Percentiles rank a stretch among this genome's conserved stretches.
These are phyloP conservation scores for Brachyhypopomus gauderio DNA, from an alignment of 2,113 vertebrate species.

Conservation along the genomic window DNA sequence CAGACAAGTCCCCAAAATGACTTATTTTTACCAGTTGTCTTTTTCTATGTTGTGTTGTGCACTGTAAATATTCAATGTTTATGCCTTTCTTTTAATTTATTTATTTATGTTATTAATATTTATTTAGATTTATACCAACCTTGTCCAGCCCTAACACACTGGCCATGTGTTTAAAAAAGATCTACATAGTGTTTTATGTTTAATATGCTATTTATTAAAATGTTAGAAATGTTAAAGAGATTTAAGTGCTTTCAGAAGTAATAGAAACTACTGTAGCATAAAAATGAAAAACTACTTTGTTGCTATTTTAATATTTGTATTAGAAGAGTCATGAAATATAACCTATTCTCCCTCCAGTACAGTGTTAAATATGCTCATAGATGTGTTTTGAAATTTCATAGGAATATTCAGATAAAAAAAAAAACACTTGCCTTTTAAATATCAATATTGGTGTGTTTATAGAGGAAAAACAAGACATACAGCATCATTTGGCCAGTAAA, in stretches of 20 bases:
- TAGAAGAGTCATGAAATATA: neutral
- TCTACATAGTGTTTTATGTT: conserved; percentile 62
- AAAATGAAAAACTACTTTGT: neutral
- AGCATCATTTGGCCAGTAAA: conserved; percentile 40
- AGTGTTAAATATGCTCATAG: conserved; percentile 38
- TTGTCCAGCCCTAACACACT: conserved; percentile 59
- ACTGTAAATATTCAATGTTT: conserved; percentile 72
- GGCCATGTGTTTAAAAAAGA: conserved; percentile 61
- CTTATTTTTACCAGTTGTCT: conserved; percentile 50
- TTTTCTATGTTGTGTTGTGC: conserved; percentile 43
- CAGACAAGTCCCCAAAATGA: conserved; percentile 57
- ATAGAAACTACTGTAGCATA: too few species aligned
- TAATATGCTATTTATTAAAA: conserved; percentile 73
- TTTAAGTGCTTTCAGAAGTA: neutral
- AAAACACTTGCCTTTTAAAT: conserved; percentile 8
- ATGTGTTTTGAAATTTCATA: conserved; percentile 6
- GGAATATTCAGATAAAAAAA: conserved; percentile 11
- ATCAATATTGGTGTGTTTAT: neutral
- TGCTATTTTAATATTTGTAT: neutral
- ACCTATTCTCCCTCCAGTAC: conserved; percentile 8
- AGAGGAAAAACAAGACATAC: neutral
- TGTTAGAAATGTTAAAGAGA: conserved; percentile 1
- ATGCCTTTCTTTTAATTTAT: conserved; percentile 74
- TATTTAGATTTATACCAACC: conserved; percentile 75
- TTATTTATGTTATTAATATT: conserved; percentile 80